These are phyloP conservation scores for Malacosoma neustria DNA, from an alignment of 2,888 invertebrate genomes.

Conservation along the genomic window DNA sequence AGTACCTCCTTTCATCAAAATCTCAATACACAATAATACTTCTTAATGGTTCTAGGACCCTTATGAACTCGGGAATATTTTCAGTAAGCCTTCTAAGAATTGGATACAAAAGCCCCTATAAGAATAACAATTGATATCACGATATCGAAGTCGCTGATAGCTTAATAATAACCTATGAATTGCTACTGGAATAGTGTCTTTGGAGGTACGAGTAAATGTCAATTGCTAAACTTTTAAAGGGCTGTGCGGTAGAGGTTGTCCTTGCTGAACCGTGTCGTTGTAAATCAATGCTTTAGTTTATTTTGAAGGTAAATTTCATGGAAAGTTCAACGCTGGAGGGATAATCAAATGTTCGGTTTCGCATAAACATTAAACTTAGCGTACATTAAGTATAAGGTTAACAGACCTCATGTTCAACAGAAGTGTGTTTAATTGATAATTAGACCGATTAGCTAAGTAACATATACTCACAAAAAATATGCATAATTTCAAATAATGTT, in stretches of 20 bases:
- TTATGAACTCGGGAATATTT: background rate
- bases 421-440: too few species aligned
- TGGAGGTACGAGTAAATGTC: slow-evolving; percentile 56
- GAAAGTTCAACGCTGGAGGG: slow-evolving; percentile 33
- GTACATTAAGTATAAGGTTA: too few species aligned
- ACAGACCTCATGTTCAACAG: too few species aligned
- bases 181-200: slow-evolving; percentile 44
- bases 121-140: slow-evolving; percentile 18
- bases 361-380: too few species aligned
- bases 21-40: too few species aligned
- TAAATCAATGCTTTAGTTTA: slow-evolving; percentile 46
- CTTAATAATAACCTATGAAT: slow-evolving; percentile 37
- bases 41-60: background rate
- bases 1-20: too few species aligned
- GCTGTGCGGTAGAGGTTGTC: slow-evolving; percentile 35
- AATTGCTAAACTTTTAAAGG: slow-evolving; percentile 62
- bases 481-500: too few species aligned
- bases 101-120: background rate
- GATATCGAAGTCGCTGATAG: slow-evolving; percentile 22
- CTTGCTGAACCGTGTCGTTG: slow-evolving; percentile 47
- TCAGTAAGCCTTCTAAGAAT: background rate
- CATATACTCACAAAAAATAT: too few species aligned
- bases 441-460: too few species aligned
- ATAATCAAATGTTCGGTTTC: background rate
- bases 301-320: slow-evolving; percentile 46